phyloP scores from a whole-genome alignment of 2,797 vertebrate genomes.

The Cryptoblepharus egeriae region DNA sequence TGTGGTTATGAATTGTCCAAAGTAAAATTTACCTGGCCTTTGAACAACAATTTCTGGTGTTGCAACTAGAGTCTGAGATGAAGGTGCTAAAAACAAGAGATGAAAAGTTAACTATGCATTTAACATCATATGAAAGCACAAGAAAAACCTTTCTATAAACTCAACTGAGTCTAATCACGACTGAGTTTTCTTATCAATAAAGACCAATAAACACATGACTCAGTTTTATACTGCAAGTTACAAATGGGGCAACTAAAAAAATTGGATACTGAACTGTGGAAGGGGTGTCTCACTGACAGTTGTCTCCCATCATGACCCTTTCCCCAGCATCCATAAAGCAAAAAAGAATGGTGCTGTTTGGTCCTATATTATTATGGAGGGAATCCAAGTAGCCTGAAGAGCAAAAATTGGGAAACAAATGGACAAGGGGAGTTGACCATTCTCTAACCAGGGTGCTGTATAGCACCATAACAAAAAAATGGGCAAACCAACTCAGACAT shows the following conservation, averaged over 20 bases:
- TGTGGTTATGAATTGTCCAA: conserved; percentile 34
- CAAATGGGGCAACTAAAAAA: background rate
- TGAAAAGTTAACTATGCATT: conserved; percentile 46
- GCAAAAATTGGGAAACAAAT: too few species aligned
- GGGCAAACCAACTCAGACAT: too few species aligned
- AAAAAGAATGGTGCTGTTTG: too few species aligned
- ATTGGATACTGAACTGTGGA: background rate
- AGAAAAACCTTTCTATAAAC: background rate
- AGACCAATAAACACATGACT: background rate
- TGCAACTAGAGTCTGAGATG: conserved; percentile 74
- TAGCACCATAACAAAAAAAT: too few species aligned
- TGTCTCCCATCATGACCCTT: too few species aligned
- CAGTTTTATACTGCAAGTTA: background rate
- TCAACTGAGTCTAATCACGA: background rate
- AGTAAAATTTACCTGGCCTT: conserved; percentile 78
- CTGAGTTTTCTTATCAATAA: conserved; percentile 29
- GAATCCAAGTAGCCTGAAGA: too few species aligned
- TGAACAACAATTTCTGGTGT: conserved; percentile 76
- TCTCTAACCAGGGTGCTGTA: too few species aligned
- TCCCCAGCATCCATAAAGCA: too few species aligned
- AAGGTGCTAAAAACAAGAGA: conserved; percentile 73
- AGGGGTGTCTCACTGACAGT: background rate
- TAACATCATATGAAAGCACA: conserved; percentile 47
- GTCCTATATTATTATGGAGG: too few species aligned
- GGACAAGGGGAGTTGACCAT: too few species aligned